These are phyloP conservation scores for Craniophora ligustri DNA, from an alignment of 2,888 invertebrate species.

Conservation along the genomic window DNA sequence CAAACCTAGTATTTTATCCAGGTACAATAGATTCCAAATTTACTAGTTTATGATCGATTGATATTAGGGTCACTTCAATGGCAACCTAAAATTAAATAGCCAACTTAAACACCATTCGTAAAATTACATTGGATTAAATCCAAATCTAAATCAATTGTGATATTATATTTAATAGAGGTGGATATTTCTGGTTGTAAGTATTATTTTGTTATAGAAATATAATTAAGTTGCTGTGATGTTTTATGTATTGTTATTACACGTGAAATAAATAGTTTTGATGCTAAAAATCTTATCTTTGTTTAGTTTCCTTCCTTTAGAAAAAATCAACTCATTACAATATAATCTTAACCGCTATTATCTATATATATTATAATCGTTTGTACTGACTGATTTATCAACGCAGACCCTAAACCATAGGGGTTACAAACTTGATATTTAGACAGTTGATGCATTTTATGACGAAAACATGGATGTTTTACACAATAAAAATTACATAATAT, in stretches of 20 bases:
- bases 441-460: too few relatives aligned
- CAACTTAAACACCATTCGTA: constrained; percentile 5
- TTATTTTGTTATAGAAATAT: constrained; percentile 47
- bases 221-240: constrained; percentile 52
- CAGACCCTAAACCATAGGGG: too few relatives aligned
- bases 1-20: too few relatives aligned
- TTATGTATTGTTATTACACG: constrained; percentile 45
- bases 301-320: too few relatives aligned
- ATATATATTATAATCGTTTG: too few relatives aligned
- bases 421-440: too few relatives aligned
- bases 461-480: too few relatives aligned
- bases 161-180: constrained; percentile 48
- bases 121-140: constrained; percentile 35
- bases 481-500: too few relatives aligned
- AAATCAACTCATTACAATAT: too few relatives aligned
- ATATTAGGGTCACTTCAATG: background rate
- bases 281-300: constrained; percentile 6
- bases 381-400: too few relatives aligned
- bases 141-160: constrained; percentile 55
- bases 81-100: background rate
- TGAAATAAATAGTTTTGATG: constrained; percentile 47
- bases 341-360: too few relatives aligned
- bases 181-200: constrained; percentile 52
- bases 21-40: constrained; percentile 12
- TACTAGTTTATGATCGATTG: background rate